Conservation (phyloP, 2,113 vertebrate species). For the Tragelaphus buxtoni region DNA sequence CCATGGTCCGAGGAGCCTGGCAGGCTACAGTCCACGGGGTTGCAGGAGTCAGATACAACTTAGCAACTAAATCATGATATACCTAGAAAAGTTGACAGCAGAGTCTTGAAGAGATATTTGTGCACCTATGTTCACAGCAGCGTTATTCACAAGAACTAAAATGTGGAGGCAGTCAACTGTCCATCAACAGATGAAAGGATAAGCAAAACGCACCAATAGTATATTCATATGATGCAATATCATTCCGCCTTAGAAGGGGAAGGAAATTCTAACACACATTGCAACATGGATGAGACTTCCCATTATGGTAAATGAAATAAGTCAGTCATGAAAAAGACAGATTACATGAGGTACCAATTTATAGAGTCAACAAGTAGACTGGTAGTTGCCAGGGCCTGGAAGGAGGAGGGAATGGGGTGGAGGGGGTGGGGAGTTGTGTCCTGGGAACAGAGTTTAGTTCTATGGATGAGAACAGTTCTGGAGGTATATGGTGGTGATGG, state of each 20-base stretch:
- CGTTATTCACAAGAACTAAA: not conserved
- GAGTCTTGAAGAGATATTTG: not conserved
- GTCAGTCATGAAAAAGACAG: not conserved
- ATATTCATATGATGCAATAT: not conserved
- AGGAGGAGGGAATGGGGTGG: too few species aligned
- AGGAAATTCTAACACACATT: not conserved
- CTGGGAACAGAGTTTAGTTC: not conserved
- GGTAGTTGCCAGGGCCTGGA: not conserved
- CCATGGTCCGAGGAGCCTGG: not conserved
- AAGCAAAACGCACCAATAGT: not conserved
- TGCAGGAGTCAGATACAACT: not conserved
- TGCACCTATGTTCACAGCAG: not conserved
- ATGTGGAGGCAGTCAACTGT: not conserved
- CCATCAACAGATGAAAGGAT: not conserved
- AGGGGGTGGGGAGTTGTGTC: rapidly evolving
- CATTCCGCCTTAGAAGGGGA: not conserved
- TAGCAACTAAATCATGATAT: not conserved
- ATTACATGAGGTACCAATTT: not conserved
- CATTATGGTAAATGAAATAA: not conserved
- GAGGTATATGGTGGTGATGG: not conserved
- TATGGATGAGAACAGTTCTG: not conserved
- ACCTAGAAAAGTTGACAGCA: not conserved
- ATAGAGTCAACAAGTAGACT: not conserved
- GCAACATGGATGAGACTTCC: not conserved
- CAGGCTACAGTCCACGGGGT: not conserved